These are phyloP conservation scores for Cyanistes caeruleus DNA, from an alignment of 2,113 vertebrate genomes.

Conservation along the genomic window DNA sequence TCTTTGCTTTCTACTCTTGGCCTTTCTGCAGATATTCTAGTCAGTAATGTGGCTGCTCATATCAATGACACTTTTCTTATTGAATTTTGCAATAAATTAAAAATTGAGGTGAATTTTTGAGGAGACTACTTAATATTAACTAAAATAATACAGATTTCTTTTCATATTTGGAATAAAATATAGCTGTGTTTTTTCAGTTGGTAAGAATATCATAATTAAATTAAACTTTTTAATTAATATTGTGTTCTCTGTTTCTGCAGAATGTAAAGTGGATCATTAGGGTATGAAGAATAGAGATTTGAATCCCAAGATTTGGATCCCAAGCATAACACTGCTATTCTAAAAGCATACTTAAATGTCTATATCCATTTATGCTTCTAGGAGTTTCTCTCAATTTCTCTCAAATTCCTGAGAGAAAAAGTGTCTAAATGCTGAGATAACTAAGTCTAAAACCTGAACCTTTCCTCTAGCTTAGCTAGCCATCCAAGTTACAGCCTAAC, in stretches of 20 bases:
- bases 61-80: not conserved
- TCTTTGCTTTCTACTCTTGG: not conserved
- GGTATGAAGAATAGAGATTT: not conserved
- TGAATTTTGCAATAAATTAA: not conserved
- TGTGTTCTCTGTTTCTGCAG: not conserved
- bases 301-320: not conserved
- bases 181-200: not conserved
- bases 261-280: not conserved
- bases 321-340: accelerated
- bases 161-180: not conserved
- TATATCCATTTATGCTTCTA: not conserved
- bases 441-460: not conserved
- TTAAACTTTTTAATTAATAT: not conserved
- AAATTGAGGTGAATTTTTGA: not conserved
- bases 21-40: not conserved
- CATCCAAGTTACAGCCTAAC: not conserved
- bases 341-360: not conserved
- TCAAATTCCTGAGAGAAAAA: not conserved
- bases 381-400: not conserved
- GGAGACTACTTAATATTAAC: not conserved
- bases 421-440: not conserved
- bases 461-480: not conserved
- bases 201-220: not conserved
- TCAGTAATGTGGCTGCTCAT: not conserved
- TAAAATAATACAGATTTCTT: not conserved